These are phyloP conservation scores for Diachasmimorpha longicaudata DNA, from an alignment of 1,140 invertebrate genomes.

Conservation along the genomic window DNA sequence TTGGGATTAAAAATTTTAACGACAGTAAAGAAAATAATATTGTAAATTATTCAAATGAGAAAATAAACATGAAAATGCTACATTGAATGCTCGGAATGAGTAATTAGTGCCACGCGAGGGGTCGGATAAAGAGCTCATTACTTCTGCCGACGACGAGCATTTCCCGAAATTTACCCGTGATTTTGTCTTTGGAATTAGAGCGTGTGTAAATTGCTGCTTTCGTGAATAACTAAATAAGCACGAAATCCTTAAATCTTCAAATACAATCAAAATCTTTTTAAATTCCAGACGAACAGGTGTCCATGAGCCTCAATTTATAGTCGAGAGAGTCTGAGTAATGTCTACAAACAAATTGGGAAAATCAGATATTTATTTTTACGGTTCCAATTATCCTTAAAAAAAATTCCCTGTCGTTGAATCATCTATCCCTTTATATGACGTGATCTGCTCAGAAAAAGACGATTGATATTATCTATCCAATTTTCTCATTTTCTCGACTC, in stretches of 20 bases:
- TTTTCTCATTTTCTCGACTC: no score
- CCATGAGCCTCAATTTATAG: no score
- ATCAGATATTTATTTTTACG: no score
- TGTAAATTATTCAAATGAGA: not conserved
- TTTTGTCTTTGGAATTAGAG: not conserved
- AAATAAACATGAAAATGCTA: conserved; percentile 19
- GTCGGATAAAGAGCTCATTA: not conserved
- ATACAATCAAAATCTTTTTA: no score
- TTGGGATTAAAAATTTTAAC: not conserved
- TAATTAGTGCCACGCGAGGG: conserved; percentile 37
- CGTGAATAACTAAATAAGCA: not conserved
- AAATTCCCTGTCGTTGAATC: no score
- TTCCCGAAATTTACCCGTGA: not conserved
- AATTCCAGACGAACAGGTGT: no score
- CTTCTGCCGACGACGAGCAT: not conserved
- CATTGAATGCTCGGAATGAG: conserved; percentile 40
- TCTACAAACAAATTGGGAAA: no score
- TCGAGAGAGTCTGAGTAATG: no score
- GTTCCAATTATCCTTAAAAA: no score
- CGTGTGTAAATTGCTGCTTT: not conserved
- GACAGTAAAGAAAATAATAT: not conserved
- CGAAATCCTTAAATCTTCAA: not conserved
- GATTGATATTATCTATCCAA: no score
- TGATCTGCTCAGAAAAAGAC: no score
- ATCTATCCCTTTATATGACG: no score